phyloP scores from a whole-genome alignment of 2,113 vertebrate species.

The Pedetes capensis region DNA sequence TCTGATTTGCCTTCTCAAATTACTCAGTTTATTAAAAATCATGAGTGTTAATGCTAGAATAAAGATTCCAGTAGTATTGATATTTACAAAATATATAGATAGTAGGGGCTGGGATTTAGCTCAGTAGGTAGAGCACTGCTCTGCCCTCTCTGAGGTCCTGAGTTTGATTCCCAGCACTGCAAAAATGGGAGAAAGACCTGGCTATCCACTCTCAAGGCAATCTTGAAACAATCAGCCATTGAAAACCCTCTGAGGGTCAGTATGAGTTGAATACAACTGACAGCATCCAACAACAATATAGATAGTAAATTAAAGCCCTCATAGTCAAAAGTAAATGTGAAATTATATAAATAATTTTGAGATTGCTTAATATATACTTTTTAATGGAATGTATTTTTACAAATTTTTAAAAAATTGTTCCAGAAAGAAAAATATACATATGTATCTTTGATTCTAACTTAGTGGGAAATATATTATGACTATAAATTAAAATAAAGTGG shows the following conservation, averaged over 20 bases:
- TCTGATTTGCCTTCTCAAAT: constrained; percentile 45
- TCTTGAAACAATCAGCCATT: too few species aligned
- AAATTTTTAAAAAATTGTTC: not conserved
- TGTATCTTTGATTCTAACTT: not conserved
- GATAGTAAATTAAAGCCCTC: not conserved
- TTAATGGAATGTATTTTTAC: not conserved
- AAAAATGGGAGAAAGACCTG: too few species aligned
- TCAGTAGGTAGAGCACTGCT: too few species aligned
- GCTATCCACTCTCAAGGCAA: too few species aligned
- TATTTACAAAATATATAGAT: not conserved
- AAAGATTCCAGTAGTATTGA: not conserved
- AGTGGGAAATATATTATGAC: not conserved
- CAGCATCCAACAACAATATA: too few species aligned
- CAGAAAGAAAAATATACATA: not conserved
- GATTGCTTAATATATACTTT: not conserved
- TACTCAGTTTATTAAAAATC: not conserved
- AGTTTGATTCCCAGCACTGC: too few species aligned
- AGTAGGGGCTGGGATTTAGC: too few species aligned
- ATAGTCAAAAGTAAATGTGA: not conserved
- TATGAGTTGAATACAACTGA: too few species aligned
- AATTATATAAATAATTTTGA: not conserved
- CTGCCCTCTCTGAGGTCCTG: too few species aligned
- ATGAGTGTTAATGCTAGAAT: not conserved
- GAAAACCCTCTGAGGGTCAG: too few species aligned
- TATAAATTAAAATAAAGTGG: not conserved